Percentiles rank a stretch among this genome's conserved stretches.
Evolutionary conservation across 2,113 vertebrate genomes (phyloP).

Genomic region (Oenanthe melanoleuca): DNA sequence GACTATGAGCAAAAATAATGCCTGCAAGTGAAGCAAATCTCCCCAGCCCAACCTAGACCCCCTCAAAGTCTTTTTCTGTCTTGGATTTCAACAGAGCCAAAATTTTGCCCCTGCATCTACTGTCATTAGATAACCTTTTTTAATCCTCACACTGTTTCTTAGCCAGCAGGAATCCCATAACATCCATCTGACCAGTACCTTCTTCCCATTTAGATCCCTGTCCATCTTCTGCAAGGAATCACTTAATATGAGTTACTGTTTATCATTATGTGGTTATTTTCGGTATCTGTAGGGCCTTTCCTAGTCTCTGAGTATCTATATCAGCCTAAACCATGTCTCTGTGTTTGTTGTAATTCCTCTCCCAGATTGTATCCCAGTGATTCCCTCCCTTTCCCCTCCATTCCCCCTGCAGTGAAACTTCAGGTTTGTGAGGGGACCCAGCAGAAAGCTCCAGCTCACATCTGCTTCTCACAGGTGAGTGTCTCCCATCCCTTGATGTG

Average conservation of each 20-base stretch:
- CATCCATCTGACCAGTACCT: background rate
- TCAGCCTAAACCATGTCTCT: background rate
- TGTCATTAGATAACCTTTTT: background rate
- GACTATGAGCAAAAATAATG: background rate
- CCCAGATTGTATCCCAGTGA: background rate
- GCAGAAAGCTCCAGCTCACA: background rate
- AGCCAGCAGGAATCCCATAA: background rate
- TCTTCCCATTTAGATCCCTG: background rate
- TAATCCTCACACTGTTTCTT: background rate
- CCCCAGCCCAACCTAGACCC: background rate
- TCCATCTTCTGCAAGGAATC: background rate
- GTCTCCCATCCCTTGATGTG: background rate
- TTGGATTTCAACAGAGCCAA: background rate
- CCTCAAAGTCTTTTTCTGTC: background rate
- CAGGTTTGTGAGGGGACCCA: background rate
- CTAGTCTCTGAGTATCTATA: background rate
- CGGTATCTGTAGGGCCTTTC: background rate
- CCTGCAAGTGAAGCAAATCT: background rate
- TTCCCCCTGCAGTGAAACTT: background rate
- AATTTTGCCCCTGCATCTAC: background rate
- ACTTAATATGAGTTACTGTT: background rate
- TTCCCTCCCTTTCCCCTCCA: background rate
- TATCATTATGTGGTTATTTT: background rate
- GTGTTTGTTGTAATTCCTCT: background rate
- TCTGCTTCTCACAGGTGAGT: background rate